Percentiles rank a stretch among this genome's conserved stretches.
These are phyloP conservation scores for Alligator sinensis DNA, from an alignment of 2,113 vertebrate genomes.

Conservation along the genomic window DNA sequence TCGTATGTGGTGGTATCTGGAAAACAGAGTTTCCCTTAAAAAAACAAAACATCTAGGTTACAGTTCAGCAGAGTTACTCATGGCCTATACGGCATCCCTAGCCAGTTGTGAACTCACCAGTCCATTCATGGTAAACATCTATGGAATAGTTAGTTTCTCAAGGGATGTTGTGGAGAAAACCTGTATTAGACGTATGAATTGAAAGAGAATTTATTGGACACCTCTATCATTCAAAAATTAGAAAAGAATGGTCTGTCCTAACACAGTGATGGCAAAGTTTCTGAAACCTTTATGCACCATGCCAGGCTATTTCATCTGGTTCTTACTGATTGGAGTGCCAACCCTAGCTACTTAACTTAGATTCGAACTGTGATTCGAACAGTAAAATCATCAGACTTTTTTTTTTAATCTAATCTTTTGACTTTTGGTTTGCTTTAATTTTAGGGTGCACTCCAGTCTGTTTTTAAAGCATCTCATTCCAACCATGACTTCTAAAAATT, in stretches of 20 bases:
- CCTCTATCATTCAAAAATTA: not conserved
- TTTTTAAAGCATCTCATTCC: not conserved
- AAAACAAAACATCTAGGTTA: not conserved
- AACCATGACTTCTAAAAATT: not conserved
- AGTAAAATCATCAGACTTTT: no score
- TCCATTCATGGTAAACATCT: not conserved
- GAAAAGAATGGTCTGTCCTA: not conserved
- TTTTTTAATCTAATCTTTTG: no score
- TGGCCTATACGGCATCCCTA: not conserved
- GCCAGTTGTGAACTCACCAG: not conserved
- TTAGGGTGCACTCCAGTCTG: not conserved
- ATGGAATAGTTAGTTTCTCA: not conserved
- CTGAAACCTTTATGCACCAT: not conserved
- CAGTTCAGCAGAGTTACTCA: not conserved
- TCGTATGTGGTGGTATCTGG: no score
- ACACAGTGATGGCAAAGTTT: not conserved
- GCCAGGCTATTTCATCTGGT: not conserved
- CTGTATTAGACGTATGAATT: not conserved
- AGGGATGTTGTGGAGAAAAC: not conserved
- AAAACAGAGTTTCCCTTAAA: no score
- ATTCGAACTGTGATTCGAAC: no score
- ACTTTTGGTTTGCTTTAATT: no score
- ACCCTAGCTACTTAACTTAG: not conserved
- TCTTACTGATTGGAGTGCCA: not conserved
- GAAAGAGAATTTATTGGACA: not conserved